Base-by-base conservation (phyloP, 2,797 vertebrate genomes). In the Alauda arvensis region DNA sequence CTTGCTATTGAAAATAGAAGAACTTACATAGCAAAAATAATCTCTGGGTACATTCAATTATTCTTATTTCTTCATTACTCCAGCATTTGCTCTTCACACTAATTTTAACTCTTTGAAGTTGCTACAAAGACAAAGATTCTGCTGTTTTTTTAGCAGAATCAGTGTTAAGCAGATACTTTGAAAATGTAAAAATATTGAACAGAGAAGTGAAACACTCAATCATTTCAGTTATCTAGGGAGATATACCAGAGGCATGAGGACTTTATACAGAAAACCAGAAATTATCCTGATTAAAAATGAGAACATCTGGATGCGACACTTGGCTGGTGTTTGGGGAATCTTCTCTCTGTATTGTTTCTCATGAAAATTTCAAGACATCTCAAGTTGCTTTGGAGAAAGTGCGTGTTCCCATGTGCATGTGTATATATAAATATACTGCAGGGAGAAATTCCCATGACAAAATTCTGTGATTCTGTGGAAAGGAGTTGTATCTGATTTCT, bases 331-430 rank as follows among this genome's bases (percentile, higher is more conserved):
- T 60, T 79, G 33, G 25, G 40, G 83, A 61, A 15, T 26, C 43
- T 59, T 65, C 18, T 13, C 12, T 74, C 18, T 53, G 3, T 69
- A 86, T 59, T 18, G 37, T 29, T 87, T 84, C 34, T 51, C 4
- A 20, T 51, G 2, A 68, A 46, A 87, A 71, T 77, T 53, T 71
- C 55, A 71, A 45, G 6, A 19, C 18, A 21, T 83, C 43, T 39
- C 6, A 80, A 66, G 14, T 23, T 45, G 18, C 12, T 67, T 68
- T 45, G 26, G 9, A 61, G 48, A 80, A 77, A 66, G 15, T 5
- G 0, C 45, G 3, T 23, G 5, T 56, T 60, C 51, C 7, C 3
- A 3, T 28, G 23, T 33, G 8, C 4, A 1, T 52, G 21, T 56
- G 8, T 31, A 4, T 20, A 16, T 16, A 29, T 13, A 17, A 6